These are phyloP conservation scores for Erebia aethiops DNA, from an alignment of 2,888 invertebrate species.

Conservation along the genomic window DNA sequence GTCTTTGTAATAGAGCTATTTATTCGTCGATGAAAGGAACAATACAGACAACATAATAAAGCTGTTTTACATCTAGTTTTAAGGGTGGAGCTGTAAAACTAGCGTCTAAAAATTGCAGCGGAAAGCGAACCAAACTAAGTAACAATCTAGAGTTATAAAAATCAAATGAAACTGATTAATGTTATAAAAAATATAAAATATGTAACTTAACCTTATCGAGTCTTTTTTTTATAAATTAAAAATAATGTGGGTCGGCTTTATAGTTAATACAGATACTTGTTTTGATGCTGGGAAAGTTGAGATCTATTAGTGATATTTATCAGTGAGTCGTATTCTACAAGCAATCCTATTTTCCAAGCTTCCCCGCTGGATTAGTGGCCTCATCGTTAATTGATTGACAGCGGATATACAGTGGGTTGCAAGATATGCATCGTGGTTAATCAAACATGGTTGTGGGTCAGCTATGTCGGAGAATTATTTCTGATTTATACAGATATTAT, in stretches of 20 bases:
- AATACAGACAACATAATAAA: conserved; percentile 37
- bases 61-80: conserved; percentile 35
- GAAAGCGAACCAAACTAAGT: background rate
- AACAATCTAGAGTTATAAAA: background rate
- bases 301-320: too few species aligned
- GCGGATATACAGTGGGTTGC: conserved; percentile 25
- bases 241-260: too few species aligned
- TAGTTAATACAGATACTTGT: too few species aligned
- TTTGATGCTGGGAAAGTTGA: too few species aligned
- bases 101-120: background rate
- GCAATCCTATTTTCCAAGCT: background rate
- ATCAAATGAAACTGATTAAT: too few species aligned
- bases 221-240: too few species aligned
- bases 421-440: conserved; percentile 29
- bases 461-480: conserved; percentile 24
- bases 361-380: background rate
- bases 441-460: conserved; percentile 35
- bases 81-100: conserved; percentile 4
- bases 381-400: conserved; percentile 26
- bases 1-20: conserved; percentile 37
- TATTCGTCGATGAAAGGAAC: conserved; percentile 36
- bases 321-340: too few species aligned
- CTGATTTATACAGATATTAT: too few species aligned
- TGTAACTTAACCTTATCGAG: too few species aligned
- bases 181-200: too few species aligned